Evolutionary conservation across 2,888 invertebrate species (phyloP).

Genomic region (Yponomeuta cagnagella): DNA sequence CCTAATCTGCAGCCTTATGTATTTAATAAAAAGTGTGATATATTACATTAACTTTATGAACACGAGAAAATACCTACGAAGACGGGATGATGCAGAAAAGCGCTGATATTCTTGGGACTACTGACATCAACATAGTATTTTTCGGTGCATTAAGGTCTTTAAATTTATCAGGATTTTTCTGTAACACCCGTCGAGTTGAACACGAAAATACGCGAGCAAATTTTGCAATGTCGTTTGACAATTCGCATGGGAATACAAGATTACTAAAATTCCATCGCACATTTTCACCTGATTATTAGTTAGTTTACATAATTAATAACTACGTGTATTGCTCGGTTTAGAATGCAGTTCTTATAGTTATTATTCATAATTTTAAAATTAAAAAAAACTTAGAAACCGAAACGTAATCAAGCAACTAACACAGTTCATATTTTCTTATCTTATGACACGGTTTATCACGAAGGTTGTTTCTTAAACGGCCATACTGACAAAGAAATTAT

Average conservation of each 20-base stretch:
- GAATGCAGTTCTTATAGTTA: constrained; percentile 25
- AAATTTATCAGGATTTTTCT: no score
- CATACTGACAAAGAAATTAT: background rate
- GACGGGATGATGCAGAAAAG: no score
- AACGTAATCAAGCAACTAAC: constrained; percentile 28
- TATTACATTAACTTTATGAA: constrained; percentile 36
- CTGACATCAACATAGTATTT: no score
- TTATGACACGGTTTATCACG: background rate
- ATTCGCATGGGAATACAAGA: no score
- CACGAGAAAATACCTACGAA: constrained; percentile 30
- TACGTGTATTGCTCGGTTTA: constrained; percentile 47
- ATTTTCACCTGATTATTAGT: background rate
- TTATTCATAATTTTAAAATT: constrained; percentile 6
- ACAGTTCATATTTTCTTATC: background rate
- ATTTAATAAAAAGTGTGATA: background rate
- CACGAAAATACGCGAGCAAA: no score
- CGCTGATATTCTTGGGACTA: no score
- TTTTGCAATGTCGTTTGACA: no score
- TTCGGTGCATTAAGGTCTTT: no score
- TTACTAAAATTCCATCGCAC: no score
- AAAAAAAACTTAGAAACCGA: constrained; percentile 21
- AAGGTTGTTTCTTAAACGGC: background rate
- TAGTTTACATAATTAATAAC: constrained; percentile 29
- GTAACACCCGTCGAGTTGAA: no score
- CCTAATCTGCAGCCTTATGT: constrained; percentile 4